phyloP scores from a whole-genome alignment of 2,888 invertebrate genomes.

The Cerceris ruficornis region DNA sequence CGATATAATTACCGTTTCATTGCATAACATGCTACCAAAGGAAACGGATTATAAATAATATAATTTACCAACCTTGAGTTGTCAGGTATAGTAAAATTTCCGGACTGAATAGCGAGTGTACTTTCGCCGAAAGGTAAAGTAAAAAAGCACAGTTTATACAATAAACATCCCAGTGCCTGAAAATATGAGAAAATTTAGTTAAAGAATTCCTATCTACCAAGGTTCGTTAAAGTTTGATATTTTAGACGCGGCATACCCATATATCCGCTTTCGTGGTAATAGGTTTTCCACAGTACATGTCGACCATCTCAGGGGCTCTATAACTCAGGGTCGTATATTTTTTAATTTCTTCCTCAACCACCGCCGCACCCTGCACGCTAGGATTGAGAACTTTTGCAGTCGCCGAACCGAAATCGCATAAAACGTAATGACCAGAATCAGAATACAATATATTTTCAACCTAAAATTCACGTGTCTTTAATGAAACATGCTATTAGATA shows the following conservation, averaged over 20 bases:
- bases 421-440: constrained; percentile 90
- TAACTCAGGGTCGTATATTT: constrained; percentile 95
- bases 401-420: constrained; percentile 97
- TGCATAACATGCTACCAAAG: constrained; percentile 66
- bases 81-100: constrained; percentile 92
- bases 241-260: constrained; percentile 85
- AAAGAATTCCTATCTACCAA: not conserved
- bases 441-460: constrained; percentile 94
- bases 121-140: constrained; percentile 95
- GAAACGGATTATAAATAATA: constrained; percentile 1
- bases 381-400: constrained; percentile 91
- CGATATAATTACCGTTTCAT: constrained; percentile 84
- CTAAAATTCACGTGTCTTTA: constrained; percentile 79
- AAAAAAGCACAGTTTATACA: constrained; percentile 95
- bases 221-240: constrained; percentile 6
- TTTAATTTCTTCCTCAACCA: constrained; percentile 93
- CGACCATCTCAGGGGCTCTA: constrained; percentile 96
- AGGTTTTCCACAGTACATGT: constrained; percentile 91
- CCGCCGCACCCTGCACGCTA: constrained; percentile 85
- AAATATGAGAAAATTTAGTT: constrained; percentile 61
- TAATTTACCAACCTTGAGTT: constrained; percentile 85
- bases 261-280: constrained; percentile 95
- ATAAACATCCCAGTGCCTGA: constrained; percentile 92
- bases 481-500: constrained; percentile 8
- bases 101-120: constrained; percentile 95